These are phyloP conservation scores for Pectinophora gossypiella DNA, from an alignment of 1,140 invertebrate species.

Conservation along the genomic window DNA sequence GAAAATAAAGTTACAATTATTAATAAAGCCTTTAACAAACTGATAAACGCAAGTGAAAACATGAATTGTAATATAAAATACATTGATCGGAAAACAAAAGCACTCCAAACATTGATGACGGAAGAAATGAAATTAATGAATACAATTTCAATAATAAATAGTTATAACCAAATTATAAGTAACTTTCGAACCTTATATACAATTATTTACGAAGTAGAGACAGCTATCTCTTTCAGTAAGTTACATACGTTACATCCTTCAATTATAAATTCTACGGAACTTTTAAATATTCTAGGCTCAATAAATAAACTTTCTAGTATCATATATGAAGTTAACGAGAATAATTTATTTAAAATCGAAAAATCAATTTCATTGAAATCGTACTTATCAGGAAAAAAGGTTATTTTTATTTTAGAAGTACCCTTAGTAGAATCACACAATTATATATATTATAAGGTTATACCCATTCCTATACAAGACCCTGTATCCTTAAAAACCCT, in stretches of 20 bases:
- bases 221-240: slow-evolving; percentile 1
- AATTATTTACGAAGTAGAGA: neutral
- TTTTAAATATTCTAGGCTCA: neutral
- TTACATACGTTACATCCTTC: neutral
- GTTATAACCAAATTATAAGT: neutral
- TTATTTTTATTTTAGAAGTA: neutral
- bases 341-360: neutral
- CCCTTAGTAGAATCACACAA: neutral
- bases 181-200: neutral
- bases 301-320: neutral
- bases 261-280: neutral
- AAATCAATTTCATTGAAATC: neutral
- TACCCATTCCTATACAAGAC: neutral
- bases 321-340: neutral
- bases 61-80: neutral
- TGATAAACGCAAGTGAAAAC: neutral
- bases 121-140: neutral
- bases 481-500: neutral
- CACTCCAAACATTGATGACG: neutral
- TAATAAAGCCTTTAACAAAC: neutral
- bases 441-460: neutral
- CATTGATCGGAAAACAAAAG: neutral
- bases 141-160: neutral
- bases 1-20: slow-evolving; percentile 7
- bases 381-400: neutral